Conservation (phyloP, 2,113 vertebrate genomes). For the Spizaetus ornatus region DNA sequence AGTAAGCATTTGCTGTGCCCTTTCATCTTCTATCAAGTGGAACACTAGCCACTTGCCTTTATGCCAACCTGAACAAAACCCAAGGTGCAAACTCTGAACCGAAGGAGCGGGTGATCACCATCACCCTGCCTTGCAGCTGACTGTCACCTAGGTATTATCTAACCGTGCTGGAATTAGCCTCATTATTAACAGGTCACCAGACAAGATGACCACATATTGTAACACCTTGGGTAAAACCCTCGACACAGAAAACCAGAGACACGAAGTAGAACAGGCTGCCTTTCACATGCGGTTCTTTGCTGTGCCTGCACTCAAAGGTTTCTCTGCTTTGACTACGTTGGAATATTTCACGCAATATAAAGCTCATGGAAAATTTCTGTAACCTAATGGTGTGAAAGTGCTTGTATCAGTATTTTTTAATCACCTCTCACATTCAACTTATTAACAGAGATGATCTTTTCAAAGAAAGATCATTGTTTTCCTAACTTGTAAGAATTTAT, state of each 20-base stretch:
- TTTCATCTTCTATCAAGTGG: not conserved
- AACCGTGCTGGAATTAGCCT: not conserved
- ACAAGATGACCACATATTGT: not conserved
- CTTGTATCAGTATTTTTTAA: not conserved
- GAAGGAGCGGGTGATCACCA: not conserved
- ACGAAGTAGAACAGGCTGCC: not conserved
- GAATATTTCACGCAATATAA: not conserved
- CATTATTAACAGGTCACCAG: not conserved
- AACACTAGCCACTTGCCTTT: not conserved
- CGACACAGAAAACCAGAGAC: not conserved
- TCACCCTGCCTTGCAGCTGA: not conserved
- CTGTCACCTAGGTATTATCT: not conserved
- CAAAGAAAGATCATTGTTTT: not conserved
- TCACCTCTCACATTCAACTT: not conserved
- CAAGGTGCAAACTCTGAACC: accelerated
- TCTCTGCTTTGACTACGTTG: not conserved
- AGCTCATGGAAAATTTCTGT: not conserved
- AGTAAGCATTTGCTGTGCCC: not conserved
- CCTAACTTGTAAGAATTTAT: not conserved
- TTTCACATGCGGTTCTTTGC: too few species aligned
- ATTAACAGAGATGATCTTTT: not conserved
- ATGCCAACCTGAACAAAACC: not conserved
- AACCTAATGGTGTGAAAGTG: not conserved
- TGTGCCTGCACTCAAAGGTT: not conserved
- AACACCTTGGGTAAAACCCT: not conserved